phyloP scores from a whole-genome alignment of 2,113 vertebrate species.

The Sterna hirundo region DNA sequence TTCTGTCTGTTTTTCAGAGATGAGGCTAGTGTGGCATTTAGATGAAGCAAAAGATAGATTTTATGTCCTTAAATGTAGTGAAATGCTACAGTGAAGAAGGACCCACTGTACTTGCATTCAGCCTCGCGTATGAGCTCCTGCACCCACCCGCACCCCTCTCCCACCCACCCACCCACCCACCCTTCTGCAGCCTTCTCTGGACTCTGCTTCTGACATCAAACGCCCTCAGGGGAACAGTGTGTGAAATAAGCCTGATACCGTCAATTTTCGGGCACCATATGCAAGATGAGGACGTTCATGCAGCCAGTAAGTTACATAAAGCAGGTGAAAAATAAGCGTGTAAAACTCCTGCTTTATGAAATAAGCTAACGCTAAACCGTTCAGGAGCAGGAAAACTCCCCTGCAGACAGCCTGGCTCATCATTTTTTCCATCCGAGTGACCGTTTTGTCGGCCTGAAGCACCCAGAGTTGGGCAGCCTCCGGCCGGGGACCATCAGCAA shows the following conservation, averaged over 20 bases:
- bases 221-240: not conserved
- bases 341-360: not conserved
- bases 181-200: not conserved
- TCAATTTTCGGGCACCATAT: not conserved
- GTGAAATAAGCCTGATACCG: not conserved
- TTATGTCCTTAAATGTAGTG: not conserved
- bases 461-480: not conserved
- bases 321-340: not conserved
- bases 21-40: not conserved
- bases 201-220: not conserved
- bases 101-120: not conserved
- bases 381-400: not conserved
- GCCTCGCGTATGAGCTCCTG: not conserved
- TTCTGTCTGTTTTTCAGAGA: not conserved
- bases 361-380: not conserved
- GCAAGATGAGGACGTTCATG: not conserved
- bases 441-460: not conserved
- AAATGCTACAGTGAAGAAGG: not conserved
- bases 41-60: not conserved
- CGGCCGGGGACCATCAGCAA: rapidly evolving
- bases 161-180: not conserved
- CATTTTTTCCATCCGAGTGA: not conserved
- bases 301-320: not conserved
- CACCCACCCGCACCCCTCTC: not conserved
- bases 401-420: not conserved